Base-by-base conservation (phyloP, 1,140 invertebrate species). In the Pachyrhynchus sulphureomaculatus region DNA sequence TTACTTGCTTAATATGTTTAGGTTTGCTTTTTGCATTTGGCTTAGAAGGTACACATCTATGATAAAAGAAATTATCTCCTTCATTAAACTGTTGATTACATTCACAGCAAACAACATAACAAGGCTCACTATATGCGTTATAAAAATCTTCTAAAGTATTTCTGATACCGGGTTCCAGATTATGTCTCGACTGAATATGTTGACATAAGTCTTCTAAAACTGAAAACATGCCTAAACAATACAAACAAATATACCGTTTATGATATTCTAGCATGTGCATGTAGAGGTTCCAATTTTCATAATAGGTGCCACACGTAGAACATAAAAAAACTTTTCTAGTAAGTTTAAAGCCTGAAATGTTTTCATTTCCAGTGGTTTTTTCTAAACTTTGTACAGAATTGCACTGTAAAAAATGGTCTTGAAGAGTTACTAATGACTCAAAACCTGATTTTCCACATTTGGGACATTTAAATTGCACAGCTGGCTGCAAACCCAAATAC, bases 221-320 rank as follows among this genome's bases (percentile, higher is more conserved):
- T 20, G 85, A 84, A 77, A 90, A 91, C 79, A 91, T 86, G 48
- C 87, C 86, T 32, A 90, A 79, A 69, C 90, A 92, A 75, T 87
- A 89, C 9, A 91, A 74, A 71, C 90, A 92, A 64, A 90, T 88
- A 69, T 86, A 87, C 33, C 88, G 81, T 61, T 86, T 84, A 72
- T 92, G 89, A 15, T 86, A 81, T 65, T 91, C 88, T 42, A 86
- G 79, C 86, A 91, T 91, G 66, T 92, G 90, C 9, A 89, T 72
- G 73, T 90, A 91, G 23, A 91, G 77, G 77, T 91, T 89, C 88
- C 89, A 91, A 65, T 88, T 88, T 76, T 91, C 88, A 77, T 89
- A 90, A 66, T 91, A 90, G 2, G 84, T 88, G 20, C 84, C 86
- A 74, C 90, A 92, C 0, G 86, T 85, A 8, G 86, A 86, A 72